Conservation (phyloP, 2,888 invertebrate genomes). For the Magallana nippona region DNA sequence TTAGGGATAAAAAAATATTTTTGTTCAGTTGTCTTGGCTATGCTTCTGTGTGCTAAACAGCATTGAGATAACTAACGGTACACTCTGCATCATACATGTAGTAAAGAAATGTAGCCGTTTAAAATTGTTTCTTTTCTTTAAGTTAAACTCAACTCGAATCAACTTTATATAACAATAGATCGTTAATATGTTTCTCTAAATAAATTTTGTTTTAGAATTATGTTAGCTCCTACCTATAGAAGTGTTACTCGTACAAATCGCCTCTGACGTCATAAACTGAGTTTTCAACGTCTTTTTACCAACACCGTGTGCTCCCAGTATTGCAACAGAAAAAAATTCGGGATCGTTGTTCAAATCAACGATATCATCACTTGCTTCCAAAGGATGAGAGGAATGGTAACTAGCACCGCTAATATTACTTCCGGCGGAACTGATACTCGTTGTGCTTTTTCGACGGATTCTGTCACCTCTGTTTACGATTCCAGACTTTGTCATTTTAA, state of each 20-base stretch:
- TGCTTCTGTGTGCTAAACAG: background rate
- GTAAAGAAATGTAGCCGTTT: no score
- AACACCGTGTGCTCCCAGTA: slow-evolving; percentile 81
- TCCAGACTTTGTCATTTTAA: slow-evolving; percentile 94
- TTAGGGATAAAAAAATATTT: no score
- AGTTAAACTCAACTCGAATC: no score
- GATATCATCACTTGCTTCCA: background rate
- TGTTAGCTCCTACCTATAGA: slow-evolving; percentile 27
- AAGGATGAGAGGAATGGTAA: slow-evolving; percentile 3
- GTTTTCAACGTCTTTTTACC: slow-evolving; percentile 86
- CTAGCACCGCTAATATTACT: slow-evolving; percentile 81
- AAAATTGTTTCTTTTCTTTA: no score
- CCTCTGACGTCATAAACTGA: slow-evolving; percentile 87
- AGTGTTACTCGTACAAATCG: slow-evolving; percentile 34
- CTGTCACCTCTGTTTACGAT: slow-evolving; percentile 91
- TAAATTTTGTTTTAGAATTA: no score
- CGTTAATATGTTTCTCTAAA: no score
- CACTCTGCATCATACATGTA: no score
- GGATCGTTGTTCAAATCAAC: slow-evolving; percentile 32
- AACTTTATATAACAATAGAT: no score
- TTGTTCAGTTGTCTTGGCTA: background rate
- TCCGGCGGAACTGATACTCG: slow-evolving; percentile 91
- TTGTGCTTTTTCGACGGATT: slow-evolving; percentile 86
- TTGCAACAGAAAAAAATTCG: slow-evolving; percentile 42
- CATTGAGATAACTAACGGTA: background rate